phyloP scores from a whole-genome alignment of 2,888 invertebrate species.

The Drosophila pullipes region DNA sequence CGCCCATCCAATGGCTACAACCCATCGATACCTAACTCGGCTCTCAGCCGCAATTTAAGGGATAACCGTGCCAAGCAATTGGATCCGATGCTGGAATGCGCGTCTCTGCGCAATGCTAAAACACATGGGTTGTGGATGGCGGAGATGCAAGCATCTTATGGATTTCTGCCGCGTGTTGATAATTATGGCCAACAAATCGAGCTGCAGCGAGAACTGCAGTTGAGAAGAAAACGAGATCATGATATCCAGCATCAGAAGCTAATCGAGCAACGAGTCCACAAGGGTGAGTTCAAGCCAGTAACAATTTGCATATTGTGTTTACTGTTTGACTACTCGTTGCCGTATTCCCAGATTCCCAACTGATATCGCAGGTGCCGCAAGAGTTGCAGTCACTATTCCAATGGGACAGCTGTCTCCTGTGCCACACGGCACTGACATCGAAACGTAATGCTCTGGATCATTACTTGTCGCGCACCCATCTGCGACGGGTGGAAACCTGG shows the following conservation, averaged over 20 bases:
- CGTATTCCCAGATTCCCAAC: conserved; percentile 11
- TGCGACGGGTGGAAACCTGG: conserved; percentile 61
- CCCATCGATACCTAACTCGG: background rate
- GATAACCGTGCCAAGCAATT: background rate
- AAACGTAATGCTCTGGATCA: conserved; percentile 66
- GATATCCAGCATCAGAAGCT: conserved; percentile 17
- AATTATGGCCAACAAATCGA: conserved; percentile 1
- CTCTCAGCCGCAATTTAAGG: background rate
- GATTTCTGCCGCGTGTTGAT: conserved; percentile 24
- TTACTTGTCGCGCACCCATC: conserved; percentile 57
- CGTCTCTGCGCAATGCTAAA: background rate
- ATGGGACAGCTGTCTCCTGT: conserved; percentile 64
- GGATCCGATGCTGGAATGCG: background rate
- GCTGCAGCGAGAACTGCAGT: conserved; percentile 24
- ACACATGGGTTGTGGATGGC: background rate
- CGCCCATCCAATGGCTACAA: background rate
- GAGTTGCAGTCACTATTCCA: conserved; percentile 60
- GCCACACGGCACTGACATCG: conserved; percentile 54
- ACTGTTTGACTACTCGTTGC: background rate
- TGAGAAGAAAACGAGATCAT: conserved; percentile 15
- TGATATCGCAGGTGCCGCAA: conserved; percentile 22
- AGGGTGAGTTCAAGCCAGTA: background rate
- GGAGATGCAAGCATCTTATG: conserved; percentile 2
- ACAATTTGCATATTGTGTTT: background rate
- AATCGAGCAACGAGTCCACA: conserved; percentile 27